Evolutionary conservation across 2,797 vertebrate species (phyloP).

Genomic region (Ceyx erithaca): DNA sequence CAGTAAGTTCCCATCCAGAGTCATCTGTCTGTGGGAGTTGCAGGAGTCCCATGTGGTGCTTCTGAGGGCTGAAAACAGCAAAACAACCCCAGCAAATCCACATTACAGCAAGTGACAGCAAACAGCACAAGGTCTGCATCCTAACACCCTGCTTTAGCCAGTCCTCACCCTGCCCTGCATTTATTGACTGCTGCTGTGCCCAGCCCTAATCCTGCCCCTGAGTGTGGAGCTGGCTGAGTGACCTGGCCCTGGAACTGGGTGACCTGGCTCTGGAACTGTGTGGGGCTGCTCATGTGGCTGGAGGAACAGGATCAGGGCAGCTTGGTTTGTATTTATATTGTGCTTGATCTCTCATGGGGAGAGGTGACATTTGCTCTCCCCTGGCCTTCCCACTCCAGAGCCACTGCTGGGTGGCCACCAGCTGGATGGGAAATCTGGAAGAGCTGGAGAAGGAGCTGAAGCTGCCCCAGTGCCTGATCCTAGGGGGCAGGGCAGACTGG

Average conservation of each 20-base stretch:
- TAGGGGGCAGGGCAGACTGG: background rate
- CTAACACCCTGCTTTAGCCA: background rate
- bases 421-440: background rate
- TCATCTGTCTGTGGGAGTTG: background rate
- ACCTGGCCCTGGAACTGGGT: background rate
- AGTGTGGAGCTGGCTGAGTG: fast-evolving
- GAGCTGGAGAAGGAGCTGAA: background rate
- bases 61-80: background rate
- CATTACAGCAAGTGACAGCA: background rate
- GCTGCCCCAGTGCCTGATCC: background rate
- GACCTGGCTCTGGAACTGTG: background rate
- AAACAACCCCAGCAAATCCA: background rate
- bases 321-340: background rate
- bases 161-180: background rate
- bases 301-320: background rate
- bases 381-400: fast-evolving
- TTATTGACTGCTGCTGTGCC: background rate
- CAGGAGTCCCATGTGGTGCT: fast-evolving
- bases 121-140: background rate
- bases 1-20: background rate
- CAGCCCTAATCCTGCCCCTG: background rate
- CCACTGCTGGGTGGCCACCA: fast-evolving
- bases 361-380: background rate
- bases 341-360: background rate
- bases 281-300: background rate